Evolutionary conservation across 2,113 vertebrate species (phyloP), one percentile per base, ranked within the genome.

Genomic region (Rhinogobius similis): DNA sequence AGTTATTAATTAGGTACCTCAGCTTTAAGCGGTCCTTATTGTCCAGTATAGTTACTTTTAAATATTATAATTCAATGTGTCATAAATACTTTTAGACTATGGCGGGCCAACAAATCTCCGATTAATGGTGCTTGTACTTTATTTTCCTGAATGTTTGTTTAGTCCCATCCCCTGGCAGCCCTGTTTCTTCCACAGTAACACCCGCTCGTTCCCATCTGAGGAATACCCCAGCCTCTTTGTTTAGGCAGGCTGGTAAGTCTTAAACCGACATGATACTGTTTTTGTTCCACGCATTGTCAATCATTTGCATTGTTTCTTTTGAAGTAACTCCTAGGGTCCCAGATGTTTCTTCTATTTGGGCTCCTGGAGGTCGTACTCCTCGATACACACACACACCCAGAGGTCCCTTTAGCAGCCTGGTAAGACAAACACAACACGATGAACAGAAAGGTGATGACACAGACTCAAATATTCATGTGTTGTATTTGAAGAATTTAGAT

Each of bases 401-500:
- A 74, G 75, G 73, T 0, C 11, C 68, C 1, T 7, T 70, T 5
- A 67, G 70, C 81, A 72, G 74, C 67, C 0, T 70, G 81, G 84
- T 87, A 64, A 82, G 89, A 66, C 1, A 13, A 24, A 43, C 3
- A 10, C 18, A 0, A 63, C 10, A n/a, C 14, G 59, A 23, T 43
- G 7, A 62, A 29, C 18, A 11, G 20, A 21, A 43, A 24, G 21
- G 10, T 21, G 14, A 23, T 23, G 13, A 43, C 2, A 8, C n/a
- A 41, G 36, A 43, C 21, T 18, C 0, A 41, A 41, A 41, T 5
- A 23, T 16, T 16, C 23, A 21, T 52, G 4, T 48, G 27, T 14
- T 24, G 29, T 9, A 24, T 13, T 44, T 27, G 59, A 24, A 94
- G 87, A 93, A 95, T 79, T 68, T 96, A 87, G 96, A 98, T 58